Conservation (phyloP, 2,888 invertebrate genomes). For the Melanostoma mellinum region DNA sequence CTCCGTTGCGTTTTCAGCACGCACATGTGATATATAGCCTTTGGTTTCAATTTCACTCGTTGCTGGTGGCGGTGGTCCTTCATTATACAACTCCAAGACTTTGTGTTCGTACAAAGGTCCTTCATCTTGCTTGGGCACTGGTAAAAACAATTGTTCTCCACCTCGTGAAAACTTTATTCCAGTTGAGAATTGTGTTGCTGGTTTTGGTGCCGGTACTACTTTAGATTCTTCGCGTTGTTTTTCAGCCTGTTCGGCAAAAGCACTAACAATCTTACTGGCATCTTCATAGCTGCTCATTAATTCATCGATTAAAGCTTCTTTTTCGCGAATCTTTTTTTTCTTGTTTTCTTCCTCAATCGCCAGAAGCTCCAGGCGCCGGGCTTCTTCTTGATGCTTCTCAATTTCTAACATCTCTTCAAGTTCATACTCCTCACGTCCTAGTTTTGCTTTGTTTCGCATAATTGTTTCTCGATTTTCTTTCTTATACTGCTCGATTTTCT, state of each 20-base stretch:
- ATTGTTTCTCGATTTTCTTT: slow-evolving; percentile 94
- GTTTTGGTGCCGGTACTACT: slow-evolving; percentile 79
- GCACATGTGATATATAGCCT: slow-evolving; percentile 90
- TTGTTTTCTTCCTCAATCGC: slow-evolving; percentile 87
- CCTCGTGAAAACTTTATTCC: slow-evolving; percentile 91
- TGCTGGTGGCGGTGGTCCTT: slow-evolving; percentile 89
- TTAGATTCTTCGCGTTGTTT: slow-evolving; percentile 86
- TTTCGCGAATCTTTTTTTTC: slow-evolving; percentile 91
- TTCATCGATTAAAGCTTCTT: slow-evolving; percentile 96
- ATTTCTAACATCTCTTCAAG: slow-evolving; percentile 92
- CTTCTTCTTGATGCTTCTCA: slow-evolving; percentile 90
- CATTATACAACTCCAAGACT: slow-evolving; percentile 84
- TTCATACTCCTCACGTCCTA: slow-evolving; percentile 92
- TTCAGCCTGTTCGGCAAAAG: slow-evolving; percentile 88
- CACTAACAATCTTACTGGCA: slow-evolving; percentile 93
- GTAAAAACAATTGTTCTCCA: slow-evolving; percentile 85
- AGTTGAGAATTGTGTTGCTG: slow-evolving; percentile 90
- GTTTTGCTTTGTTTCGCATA: slow-evolving; percentile 89
- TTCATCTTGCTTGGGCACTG: slow-evolving; percentile 89
- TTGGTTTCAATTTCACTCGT: slow-evolving; percentile 85
- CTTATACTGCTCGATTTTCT: slow-evolving; percentile 94
- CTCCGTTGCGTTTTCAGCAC: slow-evolving; percentile 88
- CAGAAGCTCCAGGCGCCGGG: slow-evolving; percentile 87
- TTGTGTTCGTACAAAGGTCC: slow-evolving; percentile 89
- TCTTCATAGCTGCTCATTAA: slow-evolving; percentile 96